These are phyloP conservation scores for Blastomussa wellsi DNA, from an alignment of 92 coral and sea anemone genomes.

Conservation along the genomic window DNA sequence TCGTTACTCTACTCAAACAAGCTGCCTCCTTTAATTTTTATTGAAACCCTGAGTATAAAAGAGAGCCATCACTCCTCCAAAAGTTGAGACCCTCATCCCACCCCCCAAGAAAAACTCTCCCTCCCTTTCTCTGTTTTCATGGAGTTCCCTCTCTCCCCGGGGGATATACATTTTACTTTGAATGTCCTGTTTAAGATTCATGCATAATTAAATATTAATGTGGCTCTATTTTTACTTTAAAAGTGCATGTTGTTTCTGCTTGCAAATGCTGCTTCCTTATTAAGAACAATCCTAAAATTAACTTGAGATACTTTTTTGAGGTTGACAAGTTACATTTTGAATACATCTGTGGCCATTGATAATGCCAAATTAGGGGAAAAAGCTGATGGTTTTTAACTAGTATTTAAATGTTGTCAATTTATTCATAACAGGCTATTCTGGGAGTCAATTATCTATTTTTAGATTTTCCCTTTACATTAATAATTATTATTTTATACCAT, in stretches of 20 bases:
- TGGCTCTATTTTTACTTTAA: not conserved
- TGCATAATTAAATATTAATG: too few species aligned
- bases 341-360: not conserved
- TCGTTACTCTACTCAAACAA: too few species aligned
- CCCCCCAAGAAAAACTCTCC: not conserved
- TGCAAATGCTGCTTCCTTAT: too few species aligned
- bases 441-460: constrained; percentile 3
- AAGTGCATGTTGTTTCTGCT: too few species aligned
- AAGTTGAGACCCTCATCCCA: not conserved
- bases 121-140: not conserved
- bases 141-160: not conserved
- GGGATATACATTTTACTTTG: too few species aligned
- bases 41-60: too few species aligned
- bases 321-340: not conserved
- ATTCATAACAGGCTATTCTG: not conserved
- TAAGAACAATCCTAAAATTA: not conserved
- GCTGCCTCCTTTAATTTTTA: too few species aligned
- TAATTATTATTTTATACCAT: not conserved
- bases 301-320: not conserved
- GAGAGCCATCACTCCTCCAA: not conserved
- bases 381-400: not conserved
- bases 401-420: not conserved
- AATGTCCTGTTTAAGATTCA: too few species aligned
- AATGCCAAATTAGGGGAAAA: not conserved
- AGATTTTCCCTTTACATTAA: not conserved